Base-by-base conservation (phyloP, 1,140 invertebrate species). In the Cyclina sinensis region DNA sequence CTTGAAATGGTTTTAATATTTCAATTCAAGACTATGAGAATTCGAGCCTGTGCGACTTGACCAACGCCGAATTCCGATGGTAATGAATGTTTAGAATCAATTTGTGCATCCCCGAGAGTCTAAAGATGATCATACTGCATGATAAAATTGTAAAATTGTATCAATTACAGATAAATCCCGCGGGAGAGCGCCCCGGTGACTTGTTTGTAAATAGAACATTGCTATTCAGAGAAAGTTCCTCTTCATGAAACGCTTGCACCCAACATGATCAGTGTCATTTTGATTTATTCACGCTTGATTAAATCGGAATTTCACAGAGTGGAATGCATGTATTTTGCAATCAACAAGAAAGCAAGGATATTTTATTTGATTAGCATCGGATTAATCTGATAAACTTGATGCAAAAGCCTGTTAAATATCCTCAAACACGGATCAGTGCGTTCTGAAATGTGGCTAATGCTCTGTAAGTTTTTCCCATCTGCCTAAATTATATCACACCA, bases 51-150 rank as follows among this genome's bases (percentile, higher is more conserved):
- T 51, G 65, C 37, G 65, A 46, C 46, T 27, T 54, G 82, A 24
- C 48, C 62, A 70, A 70, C 46, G 24, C 43, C 32, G 62, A 73
- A 84, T 84, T 73, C 82, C 82, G 24, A 54, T 68, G 30, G 32
- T 84, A 84, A 84, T 84, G 62, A 84, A 84, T 84, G 82, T 84
- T 73, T 84, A 74, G 65, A 84, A 70, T 84, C 62, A 84, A 54
- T 84, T 84, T 73, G 48, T 73, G 82, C 46, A 35, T 73, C 65
- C 65, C 46, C 21, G 9, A 54, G 54, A 73, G 68, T 51, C 62
- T 27, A 51, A 70, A 84, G 32, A 54, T 70, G 65, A 27, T 70
- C 65, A 70, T 73, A 65, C 48, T 39, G 82, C 82, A 74, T 84
- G 82, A 48, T 73, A 84, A 73, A 73, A 24, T 73, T 51, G 62